Conservation (phyloP, 2,888 invertebrate species). For the Entomobrya multifasciata region DNA sequence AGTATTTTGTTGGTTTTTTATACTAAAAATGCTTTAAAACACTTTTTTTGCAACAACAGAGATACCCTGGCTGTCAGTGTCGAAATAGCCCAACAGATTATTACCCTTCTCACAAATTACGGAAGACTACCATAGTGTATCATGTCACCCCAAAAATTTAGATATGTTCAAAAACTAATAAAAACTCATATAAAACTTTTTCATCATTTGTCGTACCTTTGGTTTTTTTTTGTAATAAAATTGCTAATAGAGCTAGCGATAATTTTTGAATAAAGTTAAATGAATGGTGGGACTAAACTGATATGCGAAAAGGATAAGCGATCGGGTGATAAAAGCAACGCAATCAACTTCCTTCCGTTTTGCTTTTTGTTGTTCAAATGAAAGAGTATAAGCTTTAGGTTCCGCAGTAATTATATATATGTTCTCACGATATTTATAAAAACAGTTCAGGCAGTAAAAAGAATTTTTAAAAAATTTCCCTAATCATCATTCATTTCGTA, state of each 20-base stretch:
- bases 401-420: constrained; percentile 18
- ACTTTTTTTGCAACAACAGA: too few species aligned
- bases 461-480: too few species aligned
- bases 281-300: neutral
- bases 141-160: constrained; percentile 22
- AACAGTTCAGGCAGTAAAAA: too few species aligned
- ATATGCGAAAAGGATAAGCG: constrained; percentile 26
- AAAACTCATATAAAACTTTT: neutral
- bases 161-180: constrained; percentile 3
- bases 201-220: constrained; percentile 4
- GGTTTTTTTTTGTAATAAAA: neutral
- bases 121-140: neutral
- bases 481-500: neutral
- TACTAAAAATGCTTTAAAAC: too few species aligned
- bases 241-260: neutral
- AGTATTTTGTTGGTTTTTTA: too few species aligned
- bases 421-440: constrained; percentile 38
- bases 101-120: neutral
- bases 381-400: neutral
- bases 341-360: constrained; percentile 67
- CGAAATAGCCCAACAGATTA: neutral
- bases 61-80: too few species aligned
- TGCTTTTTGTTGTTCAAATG: neutral
- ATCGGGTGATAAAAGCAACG: neutral
- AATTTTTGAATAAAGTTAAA: neutral